A percentile compares a stretch with the other conserved stretches of the same genome.
Conservation (phyloP, 2,888 invertebrate species). For the Copidosoma aretas region DNA sequence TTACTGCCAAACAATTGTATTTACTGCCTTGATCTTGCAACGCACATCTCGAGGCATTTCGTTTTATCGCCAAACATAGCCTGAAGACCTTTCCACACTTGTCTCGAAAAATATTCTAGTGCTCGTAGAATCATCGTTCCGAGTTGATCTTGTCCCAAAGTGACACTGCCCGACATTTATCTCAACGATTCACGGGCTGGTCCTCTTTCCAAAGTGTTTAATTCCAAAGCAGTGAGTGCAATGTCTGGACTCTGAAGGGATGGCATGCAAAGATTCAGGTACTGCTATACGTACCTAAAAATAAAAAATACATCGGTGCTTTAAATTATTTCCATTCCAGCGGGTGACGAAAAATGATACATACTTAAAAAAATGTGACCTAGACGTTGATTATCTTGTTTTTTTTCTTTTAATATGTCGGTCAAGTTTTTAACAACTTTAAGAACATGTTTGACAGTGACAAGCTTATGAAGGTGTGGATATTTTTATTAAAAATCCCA, state of each 20-base stretch:
- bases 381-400: conserved; percentile 74
- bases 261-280: conserved; percentile 91
- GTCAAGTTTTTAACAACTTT: conserved; percentile 76
- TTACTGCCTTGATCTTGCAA: too few species aligned
- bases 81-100: conserved; percentile 91
- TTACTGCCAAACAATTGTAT: too few species aligned
- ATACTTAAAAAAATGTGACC: conserved; percentile 76
- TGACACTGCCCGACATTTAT: conserved; percentile 86
- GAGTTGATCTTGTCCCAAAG: conserved; percentile 91
- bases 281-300: conserved; percentile 88
- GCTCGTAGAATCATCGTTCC: conserved; percentile 95
- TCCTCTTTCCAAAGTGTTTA: conserved; percentile 89
- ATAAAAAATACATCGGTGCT: conserved; percentile 63
- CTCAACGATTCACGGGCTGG: conserved; percentile 93
- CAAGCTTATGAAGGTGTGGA: conserved; percentile 70
- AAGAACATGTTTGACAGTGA: conserved; percentile 72
- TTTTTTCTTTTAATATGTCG: conserved; percentile 74
- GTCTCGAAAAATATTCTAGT: too few species aligned
- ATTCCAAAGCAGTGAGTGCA: conserved; percentile 89
- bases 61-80: conserved; percentile 88
- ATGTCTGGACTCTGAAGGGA: conserved; percentile 84
- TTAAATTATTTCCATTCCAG: conserved; percentile 95
- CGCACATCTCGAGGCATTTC: conserved; percentile 88
- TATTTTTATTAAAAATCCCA: conserved; percentile 74
- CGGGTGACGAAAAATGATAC: conserved; percentile 97